Evolutionary conservation across 2,797 vertebrate genomes (phyloP), one percentile per base, ranked within the genome.

Genomic region (Melopsittacus undulatus): DNA sequence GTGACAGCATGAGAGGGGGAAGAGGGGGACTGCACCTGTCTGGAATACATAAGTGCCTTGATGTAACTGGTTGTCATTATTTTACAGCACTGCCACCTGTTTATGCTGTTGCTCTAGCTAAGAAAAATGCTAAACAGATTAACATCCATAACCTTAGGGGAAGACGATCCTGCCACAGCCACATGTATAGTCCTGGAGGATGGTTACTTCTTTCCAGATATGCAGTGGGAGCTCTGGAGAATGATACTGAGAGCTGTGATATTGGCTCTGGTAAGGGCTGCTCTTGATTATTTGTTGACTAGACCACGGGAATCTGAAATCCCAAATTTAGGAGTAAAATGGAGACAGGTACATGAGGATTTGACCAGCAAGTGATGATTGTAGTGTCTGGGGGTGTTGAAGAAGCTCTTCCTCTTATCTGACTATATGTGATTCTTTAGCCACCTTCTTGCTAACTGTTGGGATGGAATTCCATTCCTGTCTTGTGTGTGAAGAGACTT

Each of bases 121-220:
- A 98, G 96, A 98, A 97, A 73, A 98, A 97, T 43, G 97, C 96
- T 95, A 98, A 93, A 91, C 98, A 95, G 73, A 45, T 99, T 14
- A 98, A 96, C 76, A 97, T 99, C 23, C 98, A 90, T 79, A 98
- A 97, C 90, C 97, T 99, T 2, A 89, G 86, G 18, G 98, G 98
- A 34, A 98, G 98, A 22, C 97, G 99, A 43, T 99, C 99, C 68
- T 99, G 99, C 93, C 99, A 99, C 16, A 96, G 98, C 56, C 97
- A 98, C 89, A 93, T 98, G 77, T 99, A 99, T 96, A 99, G 99
- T 84, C 98, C 99, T 13, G 98, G 97, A 10, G 99, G 99, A 46
- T 99, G 99, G 99, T 96, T 99, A 59, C 97, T 99, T 74, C 98
- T 98, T 3, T 96, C 98, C 85, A 98, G 75, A 91, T 97, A 98